Percentiles rank a stretch among this genome's conserved stretches.
Evolutionary conservation across 2,113 vertebrate species (phyloP).

Genomic region (Polypterus senegalus): DNA sequence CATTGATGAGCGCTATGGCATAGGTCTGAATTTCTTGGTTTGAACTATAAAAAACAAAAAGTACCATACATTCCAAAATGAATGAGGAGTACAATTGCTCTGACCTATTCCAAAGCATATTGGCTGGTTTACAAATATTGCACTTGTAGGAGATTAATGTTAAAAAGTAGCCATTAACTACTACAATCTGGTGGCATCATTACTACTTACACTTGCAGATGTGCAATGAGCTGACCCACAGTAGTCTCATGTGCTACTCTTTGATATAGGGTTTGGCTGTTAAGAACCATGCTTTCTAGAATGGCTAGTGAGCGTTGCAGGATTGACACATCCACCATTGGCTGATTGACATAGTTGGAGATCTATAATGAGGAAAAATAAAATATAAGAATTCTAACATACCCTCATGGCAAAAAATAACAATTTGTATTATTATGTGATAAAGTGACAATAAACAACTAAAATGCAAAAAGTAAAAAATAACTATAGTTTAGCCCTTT

Average conservation of each 20-base stretch:
- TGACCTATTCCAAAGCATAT: too few species aligned
- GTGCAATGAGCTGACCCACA: constrained; percentile 92
- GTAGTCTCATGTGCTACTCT: constrained; percentile 93
- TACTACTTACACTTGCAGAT: constrained; percentile 93
- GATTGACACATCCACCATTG: constrained; percentile 90
- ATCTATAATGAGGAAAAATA: constrained; percentile 51
- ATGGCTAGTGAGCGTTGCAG: constrained; percentile 92
- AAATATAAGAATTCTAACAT: too few species aligned
- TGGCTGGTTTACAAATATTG: too few species aligned
- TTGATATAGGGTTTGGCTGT: constrained; percentile 93
- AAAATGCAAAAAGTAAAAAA: too few species aligned
- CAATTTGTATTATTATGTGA: too few species aligned
- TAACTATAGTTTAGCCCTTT: too few species aligned
- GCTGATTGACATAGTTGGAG: constrained; percentile 88
- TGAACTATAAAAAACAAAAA: constrained; percentile 55
- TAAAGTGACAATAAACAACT: too few species aligned
- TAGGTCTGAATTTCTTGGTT: constrained; percentile 99
- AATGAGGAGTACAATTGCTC: too few species aligned
- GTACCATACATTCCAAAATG: neutral
- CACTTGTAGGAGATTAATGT: too few species aligned
- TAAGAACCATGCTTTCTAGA: constrained; percentile 95
- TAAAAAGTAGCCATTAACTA: too few species aligned
- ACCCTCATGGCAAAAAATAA: too few species aligned
- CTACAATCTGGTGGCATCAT: too few species aligned
- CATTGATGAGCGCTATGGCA: constrained; percentile 93